phyloP scores from a whole-genome alignment of 1,140 invertebrate species.

The Parapsyche elsis region DNA sequence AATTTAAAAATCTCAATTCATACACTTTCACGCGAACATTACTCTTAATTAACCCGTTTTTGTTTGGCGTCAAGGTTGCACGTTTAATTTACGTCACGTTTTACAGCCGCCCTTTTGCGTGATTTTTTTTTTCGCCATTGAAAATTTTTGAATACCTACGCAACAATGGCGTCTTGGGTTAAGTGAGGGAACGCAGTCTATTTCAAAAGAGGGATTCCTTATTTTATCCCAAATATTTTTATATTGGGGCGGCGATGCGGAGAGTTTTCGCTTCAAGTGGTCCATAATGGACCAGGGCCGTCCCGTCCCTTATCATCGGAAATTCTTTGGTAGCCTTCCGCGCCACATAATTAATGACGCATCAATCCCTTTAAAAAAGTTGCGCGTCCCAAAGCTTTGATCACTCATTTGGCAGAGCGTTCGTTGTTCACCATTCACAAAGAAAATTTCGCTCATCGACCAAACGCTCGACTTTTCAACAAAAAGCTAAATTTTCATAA shows the following conservation, averaged over 20 bases:
- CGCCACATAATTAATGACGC: constrained; percentile 23
- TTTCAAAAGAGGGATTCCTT: neutral
- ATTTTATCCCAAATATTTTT: constrained; percentile 23
- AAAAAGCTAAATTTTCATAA: too few species aligned
- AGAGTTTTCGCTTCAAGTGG: neutral
- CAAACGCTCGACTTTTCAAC: too few species aligned
- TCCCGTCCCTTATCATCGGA: constrained; percentile 14
- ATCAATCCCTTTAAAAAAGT: constrained; percentile 11
- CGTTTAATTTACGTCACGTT: constrained; percentile 15
- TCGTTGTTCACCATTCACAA: neutral
- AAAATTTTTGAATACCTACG: too few species aligned
- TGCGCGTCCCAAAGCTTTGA: constrained; percentile 11
- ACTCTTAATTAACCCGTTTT: constrained; percentile 25
- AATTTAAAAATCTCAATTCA: too few species aligned
- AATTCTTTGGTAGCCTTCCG: constrained; percentile 13
- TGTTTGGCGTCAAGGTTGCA: neutral
- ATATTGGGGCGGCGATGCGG: neutral
- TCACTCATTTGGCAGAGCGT: constrained; percentile 4
- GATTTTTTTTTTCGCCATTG: neutral
- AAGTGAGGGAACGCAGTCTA: neutral
- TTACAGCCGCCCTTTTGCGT: neutral
- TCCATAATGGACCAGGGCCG: neutral
- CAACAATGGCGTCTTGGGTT: too few species aligned
- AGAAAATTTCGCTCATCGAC: neutral
- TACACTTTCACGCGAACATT: neutral